Evolutionary conservation across 1,140 invertebrate species (phyloP).

Genomic region (Papilio machaon): DNA sequence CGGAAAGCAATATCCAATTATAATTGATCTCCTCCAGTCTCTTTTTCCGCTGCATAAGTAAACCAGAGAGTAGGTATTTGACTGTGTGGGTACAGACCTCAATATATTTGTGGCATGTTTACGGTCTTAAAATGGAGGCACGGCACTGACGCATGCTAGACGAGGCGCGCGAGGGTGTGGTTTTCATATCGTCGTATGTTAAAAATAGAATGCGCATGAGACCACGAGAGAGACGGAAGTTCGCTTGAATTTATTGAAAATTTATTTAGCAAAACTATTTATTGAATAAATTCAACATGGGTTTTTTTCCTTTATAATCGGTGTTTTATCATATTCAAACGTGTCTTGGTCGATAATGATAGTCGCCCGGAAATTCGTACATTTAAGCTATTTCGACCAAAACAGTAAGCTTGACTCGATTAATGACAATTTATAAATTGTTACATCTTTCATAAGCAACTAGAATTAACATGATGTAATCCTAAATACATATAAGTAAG

Average conservation of each 20-base stretch:
- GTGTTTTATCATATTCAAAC: not conserved
- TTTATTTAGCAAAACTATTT: not conserved
- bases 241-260: not conserved
- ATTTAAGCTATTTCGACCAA: not conserved
- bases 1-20: not conserved
- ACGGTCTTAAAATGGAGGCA: slow-evolving; percentile 54
- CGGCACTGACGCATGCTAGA: slow-evolving; percentile 57
- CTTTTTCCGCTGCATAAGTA: not conserved
- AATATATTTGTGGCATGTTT: slow-evolving; percentile 14
- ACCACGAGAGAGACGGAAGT: slow-evolving; percentile 1
- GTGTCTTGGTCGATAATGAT: too few relatives aligned
- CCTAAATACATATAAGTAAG: too few relatives aligned
- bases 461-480: not conserved
- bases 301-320: too few relatives aligned
- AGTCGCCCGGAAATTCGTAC: too few relatives aligned
- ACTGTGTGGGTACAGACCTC: not conserved
- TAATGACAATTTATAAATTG: not conserved
- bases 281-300: not conserved
- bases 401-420: not conserved
- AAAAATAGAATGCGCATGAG: slow-evolving; percentile 51
- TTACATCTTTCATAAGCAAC: not conserved
- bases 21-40: not conserved
- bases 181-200: slow-evolving; percentile 32
- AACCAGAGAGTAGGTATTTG: not conserved
- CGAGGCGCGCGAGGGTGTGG: slow-evolving; percentile 53